Evolutionary conservation across 2,888 invertebrate species (phyloP).

Genomic region (Blastobasis lacticolella): DNA sequence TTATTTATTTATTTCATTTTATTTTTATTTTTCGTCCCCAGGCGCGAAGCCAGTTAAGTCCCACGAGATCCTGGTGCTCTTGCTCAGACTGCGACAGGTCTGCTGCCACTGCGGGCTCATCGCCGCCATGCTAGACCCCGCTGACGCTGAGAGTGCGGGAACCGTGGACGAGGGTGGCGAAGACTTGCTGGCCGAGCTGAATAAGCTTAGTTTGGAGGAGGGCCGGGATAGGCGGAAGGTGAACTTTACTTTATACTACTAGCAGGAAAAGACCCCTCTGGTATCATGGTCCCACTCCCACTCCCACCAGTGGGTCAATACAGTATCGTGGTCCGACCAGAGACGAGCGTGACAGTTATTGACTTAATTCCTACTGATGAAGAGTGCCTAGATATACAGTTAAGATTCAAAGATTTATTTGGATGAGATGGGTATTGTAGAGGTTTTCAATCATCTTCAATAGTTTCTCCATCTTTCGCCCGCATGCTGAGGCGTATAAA

Average conservation of each 20-base stretch:
- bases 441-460: too few relatives aligned
- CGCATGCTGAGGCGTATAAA: too few relatives aligned
- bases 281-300: background rate
- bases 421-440: too few relatives aligned
- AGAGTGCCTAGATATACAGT: too few relatives aligned
- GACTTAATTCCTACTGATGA: too few relatives aligned
- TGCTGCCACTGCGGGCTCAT: conserved; percentile 90
- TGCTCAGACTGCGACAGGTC: conserved; percentile 87
- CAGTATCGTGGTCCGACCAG: too few relatives aligned
- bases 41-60: conserved; percentile 75
- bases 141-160: conserved; percentile 28
- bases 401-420: too few relatives aligned
- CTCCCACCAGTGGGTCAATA: background rate
- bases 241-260: background rate
- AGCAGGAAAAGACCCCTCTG: background rate
- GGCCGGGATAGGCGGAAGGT: conserved; percentile 30
- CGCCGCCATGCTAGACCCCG: conserved; percentile 65
- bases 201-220: conserved; percentile 73
- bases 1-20: too few relatives aligned
- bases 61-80: conserved; percentile 84
- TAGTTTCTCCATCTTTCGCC: too few relatives aligned
- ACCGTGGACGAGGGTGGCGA: conserved; percentile 52
- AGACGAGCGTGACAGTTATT: too few relatives aligned
- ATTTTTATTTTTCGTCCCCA: conserved; percentile 18
- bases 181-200: conserved; percentile 78